phyloP scores from a whole-genome alignment of 2,888 invertebrate genomes.

The Unio delphinus region DNA sequence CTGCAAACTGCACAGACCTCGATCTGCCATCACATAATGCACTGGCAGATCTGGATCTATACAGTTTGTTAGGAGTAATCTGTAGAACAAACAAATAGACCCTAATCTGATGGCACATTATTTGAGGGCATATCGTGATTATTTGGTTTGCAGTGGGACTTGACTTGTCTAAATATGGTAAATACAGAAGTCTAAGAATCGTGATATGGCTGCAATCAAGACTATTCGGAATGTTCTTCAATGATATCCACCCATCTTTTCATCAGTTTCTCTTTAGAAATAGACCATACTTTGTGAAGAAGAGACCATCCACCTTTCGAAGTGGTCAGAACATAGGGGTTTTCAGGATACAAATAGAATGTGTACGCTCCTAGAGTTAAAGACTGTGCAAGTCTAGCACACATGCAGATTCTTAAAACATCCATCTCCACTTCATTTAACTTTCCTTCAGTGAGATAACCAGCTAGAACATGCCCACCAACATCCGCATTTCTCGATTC shows the following conservation, averaged over 20 bases:
- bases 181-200: too few relatives aligned
- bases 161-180: too few relatives aligned
- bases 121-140: too few relatives aligned
- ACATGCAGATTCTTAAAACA: constrained; percentile 81
- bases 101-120: too few relatives aligned
- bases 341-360: constrained; percentile 81
- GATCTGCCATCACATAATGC: too few relatives aligned
- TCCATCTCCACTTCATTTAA: constrained; percentile 79
- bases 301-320: constrained; percentile 60
- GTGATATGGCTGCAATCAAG: too few relatives aligned
- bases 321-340: constrained; percentile 84
- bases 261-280: constrained; percentile 16
- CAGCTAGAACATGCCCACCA: constrained; percentile 79
- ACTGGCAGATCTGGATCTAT: too few relatives aligned
- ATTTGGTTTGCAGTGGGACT: too few relatives aligned
- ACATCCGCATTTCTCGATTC: constrained; percentile 71
- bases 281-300: constrained; percentile 50
- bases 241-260: constrained; percentile 26
- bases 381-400: constrained; percentile 86
- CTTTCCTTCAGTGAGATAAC: constrained; percentile 79
- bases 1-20: too few relatives aligned
- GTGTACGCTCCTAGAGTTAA: constrained; percentile 86
- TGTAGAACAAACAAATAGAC: too few relatives aligned
- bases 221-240: constrained; percentile 1
- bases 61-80: too few relatives aligned